These are phyloP conservation scores for Glossophaga mutica DNA, from an alignment of 2,797 vertebrate species.

Conservation along the genomic window DNA sequence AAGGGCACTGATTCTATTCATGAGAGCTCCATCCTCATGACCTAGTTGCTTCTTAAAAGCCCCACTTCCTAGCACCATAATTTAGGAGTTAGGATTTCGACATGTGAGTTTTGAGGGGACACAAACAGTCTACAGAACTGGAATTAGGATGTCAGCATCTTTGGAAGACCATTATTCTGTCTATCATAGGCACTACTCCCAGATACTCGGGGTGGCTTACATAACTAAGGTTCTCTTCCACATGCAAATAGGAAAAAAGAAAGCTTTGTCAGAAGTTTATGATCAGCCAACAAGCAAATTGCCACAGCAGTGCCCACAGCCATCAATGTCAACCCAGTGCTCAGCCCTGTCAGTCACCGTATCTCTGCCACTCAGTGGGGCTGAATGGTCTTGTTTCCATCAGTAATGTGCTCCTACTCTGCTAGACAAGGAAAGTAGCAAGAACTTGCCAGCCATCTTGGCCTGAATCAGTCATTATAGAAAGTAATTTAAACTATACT, in stretches of 20 bases:
- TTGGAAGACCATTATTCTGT: background rate
- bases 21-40: background rate
- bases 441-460: background rate
- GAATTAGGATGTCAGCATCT: background rate
- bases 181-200: background rate
- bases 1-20: background rate
- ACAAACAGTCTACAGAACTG: background rate
- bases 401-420: background rate
- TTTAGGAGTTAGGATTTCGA: background rate
- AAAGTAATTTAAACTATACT: conserved; percentile 40
- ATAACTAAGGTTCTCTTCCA: background rate
- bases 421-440: background rate
- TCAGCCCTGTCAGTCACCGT: background rate
- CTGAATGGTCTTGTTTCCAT: background rate
- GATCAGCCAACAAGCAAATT: background rate
- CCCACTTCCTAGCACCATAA: background rate
- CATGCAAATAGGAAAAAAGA: background rate
- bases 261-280: background rate
- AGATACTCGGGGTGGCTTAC: background rate
- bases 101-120: background rate
- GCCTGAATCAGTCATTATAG: conserved; percentile 6
- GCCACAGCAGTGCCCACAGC: background rate
- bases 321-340: background rate
- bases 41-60: background rate
- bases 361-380: background rate